These are phyloP conservation scores for Drosophila parthenogenetica DNA, from an alignment of 2,888 invertebrate species.

Conservation along the genomic window DNA sequence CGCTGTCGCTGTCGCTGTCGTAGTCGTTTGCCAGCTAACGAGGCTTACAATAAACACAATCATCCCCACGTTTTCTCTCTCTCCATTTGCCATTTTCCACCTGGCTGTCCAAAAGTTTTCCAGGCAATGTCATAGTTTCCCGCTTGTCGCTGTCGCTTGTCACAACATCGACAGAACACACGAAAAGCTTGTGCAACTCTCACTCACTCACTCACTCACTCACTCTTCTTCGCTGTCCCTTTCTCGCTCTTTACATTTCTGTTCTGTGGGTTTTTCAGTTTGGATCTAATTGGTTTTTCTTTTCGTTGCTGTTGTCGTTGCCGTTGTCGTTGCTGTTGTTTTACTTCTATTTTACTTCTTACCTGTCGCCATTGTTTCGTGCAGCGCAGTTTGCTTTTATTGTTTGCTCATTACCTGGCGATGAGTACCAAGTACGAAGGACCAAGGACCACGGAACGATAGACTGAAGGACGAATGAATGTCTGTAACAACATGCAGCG, in stretches of 20 bases:
- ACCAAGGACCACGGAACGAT: neutral
- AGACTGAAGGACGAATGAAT: neutral
- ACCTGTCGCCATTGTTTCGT: constrained; percentile 71
- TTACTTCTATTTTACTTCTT: neutral
- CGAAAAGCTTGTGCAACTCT: constrained; percentile 47
- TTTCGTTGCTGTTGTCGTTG: constrained; percentile 17
- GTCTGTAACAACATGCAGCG: constrained; percentile 13
- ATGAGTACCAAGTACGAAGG: constrained; percentile 36
- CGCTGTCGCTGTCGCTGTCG: constrained; percentile 13
- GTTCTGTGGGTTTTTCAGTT: constrained; percentile 29
- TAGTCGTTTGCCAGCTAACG: constrained; percentile 56
- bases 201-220: constrained; percentile 2
- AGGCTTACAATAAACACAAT: constrained; percentile 65
- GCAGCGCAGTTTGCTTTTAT: constrained; percentile 75
- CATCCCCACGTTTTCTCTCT: neutral
- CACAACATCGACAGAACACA: constrained; percentile 73
- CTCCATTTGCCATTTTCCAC: neutral
- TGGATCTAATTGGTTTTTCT: constrained; percentile 71
- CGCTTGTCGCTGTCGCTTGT: constrained; percentile 49
- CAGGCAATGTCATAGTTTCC: constrained; percentile 20
- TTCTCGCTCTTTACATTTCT: neutral
- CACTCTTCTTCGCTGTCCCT: neutral
- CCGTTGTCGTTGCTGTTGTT: constrained; percentile 1
- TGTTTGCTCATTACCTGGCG: constrained; percentile 79
- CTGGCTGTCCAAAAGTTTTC: neutral